Percentiles rank a stretch among this genome's conserved stretches.
Conservation (phyloP, 2,888 invertebrate species). For the Hipparchia sbordonii region DNA sequence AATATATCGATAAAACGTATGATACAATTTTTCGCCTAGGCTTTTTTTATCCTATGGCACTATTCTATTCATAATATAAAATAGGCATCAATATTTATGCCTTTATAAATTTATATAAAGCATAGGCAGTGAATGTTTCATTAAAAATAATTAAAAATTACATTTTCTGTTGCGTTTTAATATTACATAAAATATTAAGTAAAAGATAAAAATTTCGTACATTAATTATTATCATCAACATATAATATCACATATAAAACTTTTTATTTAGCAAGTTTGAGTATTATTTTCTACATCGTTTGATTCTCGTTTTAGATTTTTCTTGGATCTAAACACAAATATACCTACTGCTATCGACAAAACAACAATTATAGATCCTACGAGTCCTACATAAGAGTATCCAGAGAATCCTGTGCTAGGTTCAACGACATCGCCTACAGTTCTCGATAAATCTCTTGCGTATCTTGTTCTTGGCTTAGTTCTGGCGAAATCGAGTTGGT, state of each 20-base stretch:
- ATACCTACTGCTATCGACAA: conserved; percentile 57
- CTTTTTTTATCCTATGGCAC: conserved; percentile 62
- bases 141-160: conserved; percentile 28
- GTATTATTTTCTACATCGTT: conserved; percentile 26
- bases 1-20: neutral
- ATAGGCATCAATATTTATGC: conserved; percentile 61
- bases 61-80: conserved; percentile 69
- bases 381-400: conserved; percentile 55
- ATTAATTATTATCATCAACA: neutral
- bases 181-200: conserved; percentile 1
- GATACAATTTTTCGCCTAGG: neutral
- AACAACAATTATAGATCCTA: conserved; percentile 57
- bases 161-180: neutral
- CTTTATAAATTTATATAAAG: conserved; percentile 55
- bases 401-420: conserved; percentile 47
- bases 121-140: conserved; percentile 65
- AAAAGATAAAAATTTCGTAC: neutral
- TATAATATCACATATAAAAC: conserved; percentile 21
- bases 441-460: conserved; percentile 59
- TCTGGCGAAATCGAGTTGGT: conserved; percentile 65
- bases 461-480: conserved; percentile 67
- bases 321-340: conserved; percentile 27
- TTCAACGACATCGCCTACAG: conserved; percentile 43
- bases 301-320: conserved; percentile 28
- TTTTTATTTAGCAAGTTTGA: conserved; percentile 33